A percentile compares a stretch with the other conserved stretches of the same genome.
Evolutionary conservation across 2,797 vertebrate genomes (phyloP).

Genomic region (Trachops cirrhosus): DNA sequence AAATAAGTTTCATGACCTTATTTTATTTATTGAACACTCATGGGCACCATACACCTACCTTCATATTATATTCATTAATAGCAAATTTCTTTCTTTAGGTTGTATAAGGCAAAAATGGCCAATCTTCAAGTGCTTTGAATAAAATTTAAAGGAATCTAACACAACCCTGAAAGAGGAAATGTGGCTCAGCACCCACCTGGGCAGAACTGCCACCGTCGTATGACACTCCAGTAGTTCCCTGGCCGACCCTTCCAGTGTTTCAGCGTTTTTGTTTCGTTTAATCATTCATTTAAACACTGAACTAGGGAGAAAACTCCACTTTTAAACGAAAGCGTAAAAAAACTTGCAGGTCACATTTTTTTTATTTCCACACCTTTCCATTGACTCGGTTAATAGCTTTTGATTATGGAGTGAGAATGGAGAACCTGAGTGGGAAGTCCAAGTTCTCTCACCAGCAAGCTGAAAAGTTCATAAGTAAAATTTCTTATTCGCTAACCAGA

Average conservation of each 20-base stretch:
- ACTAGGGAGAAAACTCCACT: not conserved
- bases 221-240: not conserved
- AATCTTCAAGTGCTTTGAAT: not conserved
- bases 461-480: not conserved
- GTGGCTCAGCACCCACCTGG: no score
- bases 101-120: not conserved
- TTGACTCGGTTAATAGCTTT: not conserved
- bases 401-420: not conserved
- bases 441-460: not conserved
- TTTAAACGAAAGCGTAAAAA: not conserved
- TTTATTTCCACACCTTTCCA: not conserved
- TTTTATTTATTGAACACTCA: not conserved
- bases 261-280: not conserved
- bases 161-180: not conserved
- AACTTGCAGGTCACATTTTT: not conserved
- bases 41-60: not conserved
- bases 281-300: slow-evolving; percentile 13
- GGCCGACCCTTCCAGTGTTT: not conserved
- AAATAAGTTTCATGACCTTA: not conserved
- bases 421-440: not conserved
- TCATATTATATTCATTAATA: not conserved
- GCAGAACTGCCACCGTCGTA: not conserved
- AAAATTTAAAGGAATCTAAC: not conserved
- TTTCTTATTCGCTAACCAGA: not conserved
- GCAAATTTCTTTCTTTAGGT: not conserved